These are phyloP conservation scores for Drosophila acutilabella DNA, from an alignment of 2,888 invertebrate species.

Conservation along the genomic window DNA sequence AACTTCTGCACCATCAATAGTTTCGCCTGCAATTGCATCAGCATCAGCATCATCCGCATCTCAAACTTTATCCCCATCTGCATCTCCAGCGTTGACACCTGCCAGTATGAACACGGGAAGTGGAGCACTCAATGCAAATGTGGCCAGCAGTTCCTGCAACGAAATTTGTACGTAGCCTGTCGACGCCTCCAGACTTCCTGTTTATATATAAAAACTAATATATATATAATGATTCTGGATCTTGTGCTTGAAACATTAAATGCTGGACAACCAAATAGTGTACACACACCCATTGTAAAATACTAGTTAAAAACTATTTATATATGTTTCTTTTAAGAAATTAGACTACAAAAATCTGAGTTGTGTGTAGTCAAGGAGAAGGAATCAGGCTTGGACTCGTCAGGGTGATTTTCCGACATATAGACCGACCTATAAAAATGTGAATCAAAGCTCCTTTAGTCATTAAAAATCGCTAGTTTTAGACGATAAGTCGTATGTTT, in stretches of 20 bases:
- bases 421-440: conserved; percentile 47
- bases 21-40: conserved; percentile 6
- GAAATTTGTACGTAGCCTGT: conserved; percentile 82
- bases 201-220: conserved; percentile 47
- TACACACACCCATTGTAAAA: conserved; percentile 57
- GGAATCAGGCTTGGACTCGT: conserved; percentile 11
- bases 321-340: conserved; percentile 44
- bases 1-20: conserved; percentile 39
- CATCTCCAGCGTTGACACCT: conserved; percentile 46
- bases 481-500: conserved; percentile 62
- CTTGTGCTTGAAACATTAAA: conserved; percentile 13
- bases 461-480: conserved; percentile 58
- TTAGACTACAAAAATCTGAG: conserved; percentile 28
- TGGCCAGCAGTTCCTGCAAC: conserved; percentile 71
- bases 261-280: conserved; percentile 60
- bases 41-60: conserved; percentile 12
- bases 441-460: conserved; percentile 79
- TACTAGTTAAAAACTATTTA: conserved; percentile 71
- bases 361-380: conserved; percentile 15
- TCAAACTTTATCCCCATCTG: neutral
- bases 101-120: conserved; percentile 61
- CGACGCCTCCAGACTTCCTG: conserved; percentile 5
- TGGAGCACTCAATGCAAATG: conserved; percentile 65
- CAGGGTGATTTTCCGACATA: too few relatives aligned
- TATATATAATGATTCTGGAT: conserved; percentile 24